Evolutionary conservation across 1,140 invertebrate species (phyloP).

Genomic region (Drosophila saltans): DNA sequence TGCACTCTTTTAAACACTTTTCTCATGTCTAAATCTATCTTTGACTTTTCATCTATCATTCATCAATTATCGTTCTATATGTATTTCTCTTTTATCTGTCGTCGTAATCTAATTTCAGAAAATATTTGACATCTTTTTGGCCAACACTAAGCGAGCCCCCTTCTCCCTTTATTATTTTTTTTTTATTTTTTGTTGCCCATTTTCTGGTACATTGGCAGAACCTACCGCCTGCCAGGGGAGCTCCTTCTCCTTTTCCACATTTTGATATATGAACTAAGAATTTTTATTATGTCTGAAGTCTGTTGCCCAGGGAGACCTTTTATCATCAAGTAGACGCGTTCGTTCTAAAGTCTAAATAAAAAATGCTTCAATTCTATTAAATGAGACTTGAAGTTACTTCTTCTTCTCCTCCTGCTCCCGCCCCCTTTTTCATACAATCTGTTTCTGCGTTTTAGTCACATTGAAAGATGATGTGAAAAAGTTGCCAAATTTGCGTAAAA

Average conservation of each 20-base stretch:
- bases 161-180: not conserved
- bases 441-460: conserved; percentile 12
- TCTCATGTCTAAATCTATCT: not conserved
- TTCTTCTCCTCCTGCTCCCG: not conserved
- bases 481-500: conserved; percentile 65
- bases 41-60: not conserved
- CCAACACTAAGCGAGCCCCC: not conserved
- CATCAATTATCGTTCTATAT: not conserved
- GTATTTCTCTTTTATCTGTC: not conserved
- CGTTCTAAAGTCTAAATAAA: conserved; percentile 51
- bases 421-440: not conserved
- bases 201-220: conserved; percentile 12
- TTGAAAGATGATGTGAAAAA: conserved; percentile 34
- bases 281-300: conserved; percentile 53
- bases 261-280: conserved; percentile 57
- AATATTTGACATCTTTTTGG: not conserved
- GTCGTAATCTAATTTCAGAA: not conserved
- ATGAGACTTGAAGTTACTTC: conserved; percentile 18
- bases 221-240: not conserved
- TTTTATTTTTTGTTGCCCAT: conserved; percentile 1
- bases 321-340: conserved; percentile 30
- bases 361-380: conserved; percentile 70
- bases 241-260: conserved; percentile 22
- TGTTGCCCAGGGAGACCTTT: conserved; percentile 65
- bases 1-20: not conserved